These are phyloP conservation scores for Oikopleura vanhoeffeni DNA, from an alignment of 23 tunicate species.

Conservation along the genomic window DNA sequence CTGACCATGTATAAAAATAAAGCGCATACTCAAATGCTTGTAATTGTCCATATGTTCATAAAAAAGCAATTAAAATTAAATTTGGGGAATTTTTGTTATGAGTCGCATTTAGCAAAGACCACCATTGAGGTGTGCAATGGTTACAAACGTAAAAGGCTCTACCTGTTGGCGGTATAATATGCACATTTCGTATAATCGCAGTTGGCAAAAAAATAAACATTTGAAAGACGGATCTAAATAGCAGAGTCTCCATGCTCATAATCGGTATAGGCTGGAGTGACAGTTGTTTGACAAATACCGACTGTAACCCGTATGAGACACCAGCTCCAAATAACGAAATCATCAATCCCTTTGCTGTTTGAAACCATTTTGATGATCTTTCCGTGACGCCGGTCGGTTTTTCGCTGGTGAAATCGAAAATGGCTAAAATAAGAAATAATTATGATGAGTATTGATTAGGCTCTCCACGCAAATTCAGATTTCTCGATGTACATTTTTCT, in stretches of 20 bases:
- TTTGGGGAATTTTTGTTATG: too few relatives aligned
- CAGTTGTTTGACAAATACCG: conserved; percentile 10
- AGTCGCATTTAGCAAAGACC: too few relatives aligned
- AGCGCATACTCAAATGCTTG: too few relatives aligned
- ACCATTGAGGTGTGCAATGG: too few relatives aligned
- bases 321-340: conserved; percentile 7
- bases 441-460: too few relatives aligned
- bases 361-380: not conserved
- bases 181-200: not conserved
- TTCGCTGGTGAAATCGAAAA: not conserved
- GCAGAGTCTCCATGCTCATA: not conserved
- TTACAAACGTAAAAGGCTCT: too few relatives aligned
- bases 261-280: not conserved
- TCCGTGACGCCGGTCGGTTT: not conserved
- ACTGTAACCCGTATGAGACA: not conserved
- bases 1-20: too few relatives aligned
- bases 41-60: too few relatives aligned
- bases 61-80: too few relatives aligned
- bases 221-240: not conserved
- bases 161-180: not conserved
- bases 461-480: too few relatives aligned
- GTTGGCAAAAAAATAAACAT: not conserved
- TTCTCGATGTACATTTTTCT: too few relatives aligned
- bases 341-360: not conserved
- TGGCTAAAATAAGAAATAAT: not conserved